Evolutionary conservation across 1,140 invertebrate species (phyloP), one percentile per base, ranked within the genome.

Genomic region (Hydropsyche tenuis): DNA sequence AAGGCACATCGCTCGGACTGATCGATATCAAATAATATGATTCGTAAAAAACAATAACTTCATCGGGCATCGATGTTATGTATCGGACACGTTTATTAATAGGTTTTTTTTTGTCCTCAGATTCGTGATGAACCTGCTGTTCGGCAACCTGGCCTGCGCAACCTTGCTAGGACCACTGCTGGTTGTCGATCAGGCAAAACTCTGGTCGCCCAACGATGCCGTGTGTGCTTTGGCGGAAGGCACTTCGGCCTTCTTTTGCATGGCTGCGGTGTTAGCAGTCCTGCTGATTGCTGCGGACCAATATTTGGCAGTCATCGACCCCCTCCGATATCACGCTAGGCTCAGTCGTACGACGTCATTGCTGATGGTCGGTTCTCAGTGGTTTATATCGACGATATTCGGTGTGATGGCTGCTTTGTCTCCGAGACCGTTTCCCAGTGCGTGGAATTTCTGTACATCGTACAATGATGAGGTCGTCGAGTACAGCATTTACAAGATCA

Each of bases 231-330:
- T 81, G 0, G 81, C 83, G 7, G 83, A 85, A 74, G 80, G 80
- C 1, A 81, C 80, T 1, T 80, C 83, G 12, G 80, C 82, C 1
- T 81, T 81, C 14, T 84, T 81, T 79, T 82, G 82, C 69, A 74
- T 84, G 71, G 81, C 81, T 0, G 82, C 82, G 0, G 74, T 84
- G 1, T 85, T 94, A 20, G 91, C 91, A 0, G 89, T 95, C 5
- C 86, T 94, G 7, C 86, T 96, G 9, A 94, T 96, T 43, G 92
- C 93, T 0, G 83, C 94, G 1, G 94, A 96, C 80, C 92, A 95
- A 78, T 95, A 94, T 82, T 91, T 92, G 75, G 94, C 94, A 0
- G 93, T 96, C 30, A 92, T 93, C 4, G 92, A 94, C 80, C 94
- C 94, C 0, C 85, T 96, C 22, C 89, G 92, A n/a, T 95, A 96